These are phyloP conservation scores for Hipparchia sbordonii DNA, from an alignment of 2,888 invertebrate genomes.

Conservation along the genomic window DNA sequence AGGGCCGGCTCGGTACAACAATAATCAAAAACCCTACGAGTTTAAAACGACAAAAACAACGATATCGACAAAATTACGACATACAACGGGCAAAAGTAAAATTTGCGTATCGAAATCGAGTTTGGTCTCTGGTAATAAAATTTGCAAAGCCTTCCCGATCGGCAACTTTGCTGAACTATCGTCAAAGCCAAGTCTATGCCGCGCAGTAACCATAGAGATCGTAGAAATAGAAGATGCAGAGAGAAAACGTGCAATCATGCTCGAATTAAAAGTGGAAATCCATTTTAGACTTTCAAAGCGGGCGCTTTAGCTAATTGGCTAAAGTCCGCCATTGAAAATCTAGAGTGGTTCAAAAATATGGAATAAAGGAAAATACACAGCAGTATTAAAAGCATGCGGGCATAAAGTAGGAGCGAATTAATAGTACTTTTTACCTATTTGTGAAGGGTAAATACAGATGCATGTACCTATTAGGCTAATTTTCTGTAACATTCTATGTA, in stretches of 20 bases:
- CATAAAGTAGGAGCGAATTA: slow-evolving; percentile 79
- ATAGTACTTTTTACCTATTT: slow-evolving; percentile 27
- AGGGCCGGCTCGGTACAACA: slow-evolving; percentile 63
- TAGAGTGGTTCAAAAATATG: slow-evolving; percentile 55
- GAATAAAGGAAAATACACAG: slow-evolving; percentile 57
- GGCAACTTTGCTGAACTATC: slow-evolving; percentile 72
- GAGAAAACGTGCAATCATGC: slow-evolving; percentile 78
- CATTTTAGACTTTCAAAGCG: slow-evolving; percentile 60
- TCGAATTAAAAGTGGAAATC: slow-evolving; percentile 54
- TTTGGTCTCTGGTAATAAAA: slow-evolving; percentile 52
- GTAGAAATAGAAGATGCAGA: slow-evolving; percentile 80
- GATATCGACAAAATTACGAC: slow-evolving; percentile 72
- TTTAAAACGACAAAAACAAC: slow-evolving; percentile 70
- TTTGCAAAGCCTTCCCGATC: slow-evolving; percentile 69
- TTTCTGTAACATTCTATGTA: neutral
- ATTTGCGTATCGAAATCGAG: slow-evolving; percentile 43
- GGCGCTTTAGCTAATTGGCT: slow-evolving; percentile 41
- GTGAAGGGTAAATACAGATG: slow-evolving; percentile 21
- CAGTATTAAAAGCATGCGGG: slow-evolving; percentile 71
- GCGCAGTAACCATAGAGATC: slow-evolving; percentile 84
- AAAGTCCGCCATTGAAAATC: slow-evolving; percentile 53
- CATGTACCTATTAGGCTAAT: slow-evolving; percentile 1
- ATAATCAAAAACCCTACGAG: slow-evolving; percentile 59
- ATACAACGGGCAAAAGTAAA: slow-evolving; percentile 69
- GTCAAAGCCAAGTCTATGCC: slow-evolving; percentile 81